Percentiles rank a stretch among this genome's conserved stretches.
phyloP scores from a whole-genome alignment of 2,113 vertebrate genomes.

The Synodontis membranacea region DNA sequence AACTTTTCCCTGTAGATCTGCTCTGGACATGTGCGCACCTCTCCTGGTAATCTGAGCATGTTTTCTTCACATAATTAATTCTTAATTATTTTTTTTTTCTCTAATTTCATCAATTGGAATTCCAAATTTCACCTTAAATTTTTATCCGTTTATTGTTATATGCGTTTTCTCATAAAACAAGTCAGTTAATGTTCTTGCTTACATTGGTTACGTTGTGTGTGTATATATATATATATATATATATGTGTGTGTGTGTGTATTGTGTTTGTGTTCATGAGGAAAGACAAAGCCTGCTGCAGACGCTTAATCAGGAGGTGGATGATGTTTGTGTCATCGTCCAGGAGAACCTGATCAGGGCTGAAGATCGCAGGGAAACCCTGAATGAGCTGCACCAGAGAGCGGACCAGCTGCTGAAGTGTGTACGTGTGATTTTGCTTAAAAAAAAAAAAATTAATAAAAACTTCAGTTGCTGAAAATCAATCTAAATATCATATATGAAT shows the following conservation, averaged over 20 bases:
- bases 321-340: not conserved
- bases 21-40: not conserved
- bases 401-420: not conserved
- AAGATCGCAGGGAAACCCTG: not conserved
- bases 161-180: too few species aligned
- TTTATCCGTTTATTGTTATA: too few species aligned
- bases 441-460: too few species aligned
- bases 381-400: not conserved
- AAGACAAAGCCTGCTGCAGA: not conserved
- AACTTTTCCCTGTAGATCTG: not conserved
- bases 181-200: too few species aligned
- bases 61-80: not conserved
- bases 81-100: too few species aligned
- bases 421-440: not conserved
- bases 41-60: not conserved
- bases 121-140: too few species aligned
- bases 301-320: not conserved
- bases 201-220: too few species aligned
- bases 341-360: not conserved
- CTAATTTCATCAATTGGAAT: too few species aligned
- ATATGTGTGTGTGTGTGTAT: not conserved
- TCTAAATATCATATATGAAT: not conserved
- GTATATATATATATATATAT: too few species aligned
- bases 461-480: too few species aligned
- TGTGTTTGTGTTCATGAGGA: not conserved